These are phyloP conservation scores for Agriopis leucophaearia DNA, from an alignment of 2,888 invertebrate genomes.

Conservation along the genomic window DNA sequence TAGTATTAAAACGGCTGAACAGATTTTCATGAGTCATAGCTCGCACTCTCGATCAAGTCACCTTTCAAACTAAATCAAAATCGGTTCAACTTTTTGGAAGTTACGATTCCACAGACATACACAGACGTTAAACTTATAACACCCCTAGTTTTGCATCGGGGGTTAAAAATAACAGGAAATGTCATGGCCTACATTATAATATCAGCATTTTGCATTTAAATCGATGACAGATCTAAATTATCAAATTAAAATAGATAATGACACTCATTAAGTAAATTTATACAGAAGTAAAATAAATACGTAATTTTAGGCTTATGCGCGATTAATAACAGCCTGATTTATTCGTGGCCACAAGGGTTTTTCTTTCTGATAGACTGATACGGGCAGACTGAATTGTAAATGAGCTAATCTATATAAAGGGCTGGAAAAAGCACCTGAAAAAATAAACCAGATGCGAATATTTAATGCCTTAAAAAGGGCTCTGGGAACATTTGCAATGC, in stretches of 20 bases:
- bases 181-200: not conserved
- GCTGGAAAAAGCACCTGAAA: conserved; percentile 53
- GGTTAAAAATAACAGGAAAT: not conserved
- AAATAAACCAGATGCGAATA: conserved; percentile 68
- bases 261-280: conserved; percentile 27
- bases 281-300: conserved; percentile 37
- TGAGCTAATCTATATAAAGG: conserved; percentile 59
- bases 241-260: conserved; percentile 12
- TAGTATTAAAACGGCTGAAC: too few relatives aligned
- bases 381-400: conserved; percentile 57
- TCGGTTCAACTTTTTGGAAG: too few relatives aligned
- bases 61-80: too few relatives aligned
- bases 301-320: conserved; percentile 39
- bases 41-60: too few relatives aligned
- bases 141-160: too few relatives aligned
- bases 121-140: too few relatives aligned
- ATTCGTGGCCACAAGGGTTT: conserved; percentile 45
- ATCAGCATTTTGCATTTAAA: not conserved
- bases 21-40: too few relatives aligned
- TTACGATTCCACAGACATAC: too few relatives aligned
- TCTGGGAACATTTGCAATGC: conserved; percentile 56
- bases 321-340: conserved; percentile 48
- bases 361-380: conserved; percentile 49
- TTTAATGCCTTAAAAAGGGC: conserved; percentile 66
- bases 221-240: not conserved